Conservation (phyloP, 23 tunicate genomes). For the Corella eumyota region DNA sequence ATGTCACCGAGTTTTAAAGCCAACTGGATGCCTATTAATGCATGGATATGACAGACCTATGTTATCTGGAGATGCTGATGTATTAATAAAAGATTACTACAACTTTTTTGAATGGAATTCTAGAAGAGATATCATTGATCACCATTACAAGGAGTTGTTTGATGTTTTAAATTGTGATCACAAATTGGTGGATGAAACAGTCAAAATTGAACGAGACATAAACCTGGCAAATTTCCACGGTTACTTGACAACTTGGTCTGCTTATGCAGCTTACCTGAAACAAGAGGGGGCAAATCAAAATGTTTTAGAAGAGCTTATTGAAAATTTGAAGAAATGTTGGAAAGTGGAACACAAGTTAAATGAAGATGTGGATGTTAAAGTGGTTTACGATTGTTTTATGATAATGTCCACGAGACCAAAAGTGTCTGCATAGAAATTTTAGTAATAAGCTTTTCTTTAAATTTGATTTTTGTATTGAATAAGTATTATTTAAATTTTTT, state of each 20-base stretch:
- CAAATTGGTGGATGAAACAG: slow-evolving; percentile 34
- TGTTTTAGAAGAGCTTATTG: too few species aligned
- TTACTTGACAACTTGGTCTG: slow-evolving; percentile 69
- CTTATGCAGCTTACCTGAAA: slow-evolving; percentile 27
- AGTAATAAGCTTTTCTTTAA: too few species aligned
- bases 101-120: slow-evolving; percentile 48
- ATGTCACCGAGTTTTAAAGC: slow-evolving; percentile 52
- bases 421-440: too few species aligned
- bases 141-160: slow-evolving; percentile 25
- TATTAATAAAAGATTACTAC: slow-evolving; percentile 14
- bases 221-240: slow-evolving; percentile 24
- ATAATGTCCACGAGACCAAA: too few species aligned
- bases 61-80: slow-evolving; percentile 15
- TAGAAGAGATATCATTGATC: slow-evolving; percentile 43
- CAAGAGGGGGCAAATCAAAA: not conserved
- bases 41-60: slow-evolving; percentile 60
- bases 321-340: too few species aligned
- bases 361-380: too few species aligned
- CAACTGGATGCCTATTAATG: slow-evolving; percentile 48
- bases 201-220: slow-evolving; percentile 11
- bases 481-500: too few species aligned
- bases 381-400: too few species aligned
- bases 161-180: slow-evolving; percentile 10
- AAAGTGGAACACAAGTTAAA: too few species aligned
- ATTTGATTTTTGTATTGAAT: too few species aligned